Percentiles rank a stretch among this genome's conserved stretches.
Conservation (phyloP, 2,797 vertebrate species). For the Petrocephalus schoutedeni region DNA sequence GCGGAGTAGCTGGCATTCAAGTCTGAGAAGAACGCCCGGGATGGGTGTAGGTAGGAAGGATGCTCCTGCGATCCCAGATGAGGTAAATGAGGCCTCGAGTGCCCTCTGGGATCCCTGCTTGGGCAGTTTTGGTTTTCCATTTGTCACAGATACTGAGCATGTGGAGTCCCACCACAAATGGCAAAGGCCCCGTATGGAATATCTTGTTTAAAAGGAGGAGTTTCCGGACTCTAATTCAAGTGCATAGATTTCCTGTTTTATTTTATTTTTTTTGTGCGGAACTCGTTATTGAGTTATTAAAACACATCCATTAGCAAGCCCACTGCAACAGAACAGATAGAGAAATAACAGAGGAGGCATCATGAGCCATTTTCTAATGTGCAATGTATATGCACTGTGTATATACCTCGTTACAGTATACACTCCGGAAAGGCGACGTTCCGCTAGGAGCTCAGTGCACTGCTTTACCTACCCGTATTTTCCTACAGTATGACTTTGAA, state of each 20-base stretch:
- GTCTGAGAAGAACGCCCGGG: not conserved
- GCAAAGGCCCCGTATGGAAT: not conserved
- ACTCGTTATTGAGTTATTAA: not conserved
- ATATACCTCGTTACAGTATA: not conserved
- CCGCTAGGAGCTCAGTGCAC: no score
- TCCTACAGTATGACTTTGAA: no score
- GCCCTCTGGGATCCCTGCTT: not conserved
- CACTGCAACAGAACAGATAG: not conserved
- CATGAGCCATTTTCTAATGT: not conserved
- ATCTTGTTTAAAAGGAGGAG: slow-evolving; percentile 23
- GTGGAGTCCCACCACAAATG: not conserved
- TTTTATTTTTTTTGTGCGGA: not conserved
- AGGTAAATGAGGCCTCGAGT: slow-evolving; percentile 34
- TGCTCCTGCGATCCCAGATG: slow-evolving; percentile 23
- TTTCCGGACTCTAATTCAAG: not conserved
- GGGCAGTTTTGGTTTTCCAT: not conserved
- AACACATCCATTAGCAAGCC: not conserved
- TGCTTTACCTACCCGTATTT: no score
- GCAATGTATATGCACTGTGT: not conserved
- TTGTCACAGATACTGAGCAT: not conserved
- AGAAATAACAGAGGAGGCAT: not conserved
- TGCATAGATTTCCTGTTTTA: not conserved
- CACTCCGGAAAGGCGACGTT: not conserved
- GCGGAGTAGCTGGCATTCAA: slow-evolving; percentile 27
- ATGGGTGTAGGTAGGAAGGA: not conserved